These are phyloP conservation scores for Panthera leo DNA, from an alignment of 2,113 vertebrate species.

Conservation along the genomic window DNA sequence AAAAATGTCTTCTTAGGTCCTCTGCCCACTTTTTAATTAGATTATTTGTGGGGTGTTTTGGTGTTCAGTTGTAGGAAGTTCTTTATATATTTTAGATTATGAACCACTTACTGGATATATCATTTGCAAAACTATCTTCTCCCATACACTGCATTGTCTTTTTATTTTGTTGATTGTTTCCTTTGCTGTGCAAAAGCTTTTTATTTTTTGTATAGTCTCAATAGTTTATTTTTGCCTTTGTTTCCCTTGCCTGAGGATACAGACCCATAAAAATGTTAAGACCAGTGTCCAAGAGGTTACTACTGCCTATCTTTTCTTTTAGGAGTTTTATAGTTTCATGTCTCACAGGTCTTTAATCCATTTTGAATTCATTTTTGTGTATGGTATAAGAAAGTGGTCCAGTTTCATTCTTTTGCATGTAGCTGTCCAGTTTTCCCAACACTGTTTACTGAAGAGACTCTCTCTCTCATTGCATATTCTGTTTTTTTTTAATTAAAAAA, in stretches of 20 bases:
- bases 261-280: neutral
- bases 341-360: neutral
- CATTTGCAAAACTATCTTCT: neutral
- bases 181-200: neutral
- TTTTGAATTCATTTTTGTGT: neutral
- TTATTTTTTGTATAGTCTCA: neutral
- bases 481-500: no score
- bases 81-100: neutral
- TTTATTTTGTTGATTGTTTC: neutral
- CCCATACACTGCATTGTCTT: neutral
- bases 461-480: neutral
- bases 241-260: neutral
- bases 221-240: neutral
- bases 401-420: neutral
- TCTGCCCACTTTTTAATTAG: neutral
- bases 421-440: neutral
- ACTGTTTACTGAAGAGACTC: neutral
- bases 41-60: neutral
- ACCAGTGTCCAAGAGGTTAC: neutral
- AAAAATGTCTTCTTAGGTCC: neutral
- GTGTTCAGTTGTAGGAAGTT: neutral
- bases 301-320: neutral
- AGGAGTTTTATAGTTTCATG: neutral
- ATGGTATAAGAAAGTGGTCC: neutral
- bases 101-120: neutral